Conservation (phyloP, 2,888 invertebrate species). For the Aleiodes testaceus region DNA sequence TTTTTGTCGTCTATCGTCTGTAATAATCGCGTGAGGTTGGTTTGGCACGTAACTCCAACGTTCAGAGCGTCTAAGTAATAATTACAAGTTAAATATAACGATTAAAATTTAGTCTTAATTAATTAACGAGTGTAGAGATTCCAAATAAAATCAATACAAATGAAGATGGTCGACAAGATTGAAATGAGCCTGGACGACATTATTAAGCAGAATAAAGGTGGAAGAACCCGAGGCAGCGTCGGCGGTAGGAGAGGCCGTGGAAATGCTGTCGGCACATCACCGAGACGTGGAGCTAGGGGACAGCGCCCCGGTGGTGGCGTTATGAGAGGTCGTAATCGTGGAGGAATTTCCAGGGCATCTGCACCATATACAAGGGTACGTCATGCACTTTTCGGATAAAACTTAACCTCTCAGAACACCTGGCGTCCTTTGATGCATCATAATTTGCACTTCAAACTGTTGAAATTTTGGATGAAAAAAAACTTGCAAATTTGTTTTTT, state of each 20-base stretch:
- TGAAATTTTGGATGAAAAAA: neutral
- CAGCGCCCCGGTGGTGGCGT: conserved; percentile 74
- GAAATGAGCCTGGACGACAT: conserved; percentile 98
- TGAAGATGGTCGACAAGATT: conserved; percentile 92
- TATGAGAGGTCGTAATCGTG: conserved; percentile 81
- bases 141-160: conserved; percentile 52
- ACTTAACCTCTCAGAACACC: conserved; percentile 22
- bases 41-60: neutral
- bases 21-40: conserved; percentile 14
- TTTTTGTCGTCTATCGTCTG: conserved; percentile 14
- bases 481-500: too few relatives aligned
- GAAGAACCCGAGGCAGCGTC: conserved; percentile 78
- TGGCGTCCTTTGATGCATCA: neutral
- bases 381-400: conserved; percentile 30
- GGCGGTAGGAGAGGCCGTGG: conserved; percentile 74
- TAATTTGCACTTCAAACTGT: neutral
- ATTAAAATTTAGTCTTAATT: neutral
- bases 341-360: conserved; percentile 76
- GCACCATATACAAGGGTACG: conserved; percentile 81
- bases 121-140: neutral
- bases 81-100: neutral
- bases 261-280: conserved; percentile 74
- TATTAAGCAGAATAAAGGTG: conserved; percentile 88
- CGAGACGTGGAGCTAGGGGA: conserved; percentile 73
- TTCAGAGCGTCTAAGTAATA: neutral